phyloP scores from a whole-genome alignment of 1,140 invertebrate species.

The Conopomorpha cramerella region DNA sequence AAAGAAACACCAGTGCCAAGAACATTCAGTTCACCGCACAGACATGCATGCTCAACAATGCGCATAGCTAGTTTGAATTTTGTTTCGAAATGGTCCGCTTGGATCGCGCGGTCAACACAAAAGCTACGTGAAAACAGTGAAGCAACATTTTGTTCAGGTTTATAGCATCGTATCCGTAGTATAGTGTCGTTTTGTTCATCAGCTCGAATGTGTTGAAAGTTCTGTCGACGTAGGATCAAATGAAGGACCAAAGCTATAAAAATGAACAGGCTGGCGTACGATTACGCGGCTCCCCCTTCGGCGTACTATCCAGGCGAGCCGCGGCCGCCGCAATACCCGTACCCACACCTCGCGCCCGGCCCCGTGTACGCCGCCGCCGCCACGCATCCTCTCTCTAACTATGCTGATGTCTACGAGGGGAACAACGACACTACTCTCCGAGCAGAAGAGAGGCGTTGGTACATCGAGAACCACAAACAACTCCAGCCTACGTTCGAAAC shows the following conservation, averaged over 20 bases:
- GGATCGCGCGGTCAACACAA: too few species aligned
- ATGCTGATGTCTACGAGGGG: constrained; percentile 10
- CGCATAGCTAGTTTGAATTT: too few species aligned
- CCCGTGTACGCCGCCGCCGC: background rate
- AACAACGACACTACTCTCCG: constrained; percentile 15
- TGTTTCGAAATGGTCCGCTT: too few species aligned
- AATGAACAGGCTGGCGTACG: constrained; percentile 2
- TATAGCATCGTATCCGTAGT: too few species aligned
- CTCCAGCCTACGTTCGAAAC: background rate
- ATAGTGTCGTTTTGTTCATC: too few species aligned
- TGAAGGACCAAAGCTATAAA: background rate
- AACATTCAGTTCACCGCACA: too few species aligned
- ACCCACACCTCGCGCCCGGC: background rate
- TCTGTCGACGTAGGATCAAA: background rate
- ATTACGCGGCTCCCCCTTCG: background rate
- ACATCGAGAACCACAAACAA: constrained; percentile 15
- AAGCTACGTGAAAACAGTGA: too few species aligned
- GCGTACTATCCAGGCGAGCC: background rate
- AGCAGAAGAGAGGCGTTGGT: constrained; percentile 16
- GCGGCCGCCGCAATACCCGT: background rate
- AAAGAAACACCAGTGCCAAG: too few species aligned
- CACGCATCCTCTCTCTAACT: background rate
- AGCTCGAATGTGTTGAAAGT: background rate
- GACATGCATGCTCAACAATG: too few species aligned
- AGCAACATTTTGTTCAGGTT: too few species aligned